These are phyloP conservation scores for Hydractinia echinata DNA, from an alignment of 30 jellyfish, hydroid and myxozoan species.

Conservation along the genomic window DNA sequence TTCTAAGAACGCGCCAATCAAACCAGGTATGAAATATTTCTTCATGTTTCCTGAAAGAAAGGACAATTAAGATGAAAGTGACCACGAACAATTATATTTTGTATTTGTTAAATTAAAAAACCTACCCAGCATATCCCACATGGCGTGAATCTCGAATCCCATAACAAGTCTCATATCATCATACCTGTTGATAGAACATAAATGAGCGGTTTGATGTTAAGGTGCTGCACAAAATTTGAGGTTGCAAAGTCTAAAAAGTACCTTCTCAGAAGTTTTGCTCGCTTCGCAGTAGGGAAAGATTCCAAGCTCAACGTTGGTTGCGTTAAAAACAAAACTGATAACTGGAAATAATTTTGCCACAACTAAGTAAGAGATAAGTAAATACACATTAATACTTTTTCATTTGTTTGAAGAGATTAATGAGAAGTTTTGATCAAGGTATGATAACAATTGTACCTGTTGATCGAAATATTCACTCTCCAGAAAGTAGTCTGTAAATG, in stretches of 20 bases:
- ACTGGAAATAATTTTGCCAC: conserved; percentile 86
- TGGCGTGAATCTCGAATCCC: conserved; percentile 75
- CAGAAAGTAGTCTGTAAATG: conserved; percentile 74
- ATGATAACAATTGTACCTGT: conserved; percentile 38
- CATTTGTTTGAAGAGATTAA: neutral
- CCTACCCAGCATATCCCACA: conserved; percentile 89
- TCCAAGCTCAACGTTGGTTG: conserved; percentile 81
- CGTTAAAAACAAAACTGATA: conserved; percentile 76
- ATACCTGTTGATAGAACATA: conserved; percentile 38
- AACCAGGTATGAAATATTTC: conserved; percentile 63
- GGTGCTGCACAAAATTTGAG: neutral
- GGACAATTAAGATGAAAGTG: neutral
- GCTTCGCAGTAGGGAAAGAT: conserved; percentile 55
- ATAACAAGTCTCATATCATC: conserved; percentile 89
- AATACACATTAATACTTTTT: neutral
- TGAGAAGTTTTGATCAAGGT: neutral
- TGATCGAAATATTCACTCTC: conserved; percentile 52
- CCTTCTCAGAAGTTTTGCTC: conserved; percentile 67
- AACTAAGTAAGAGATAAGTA: conserved; percentile 40
- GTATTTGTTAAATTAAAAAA: neutral
- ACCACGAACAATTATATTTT: neutral
- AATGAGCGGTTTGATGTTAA: neutral
- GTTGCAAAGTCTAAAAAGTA: neutral
- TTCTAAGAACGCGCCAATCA: conserved; percentile 88
- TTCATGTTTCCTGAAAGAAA: conserved; percentile 55